These are phyloP conservation scores for Drosophila sordidula DNA, from an alignment of 2,888 invertebrate species.

Conservation along the genomic window DNA sequence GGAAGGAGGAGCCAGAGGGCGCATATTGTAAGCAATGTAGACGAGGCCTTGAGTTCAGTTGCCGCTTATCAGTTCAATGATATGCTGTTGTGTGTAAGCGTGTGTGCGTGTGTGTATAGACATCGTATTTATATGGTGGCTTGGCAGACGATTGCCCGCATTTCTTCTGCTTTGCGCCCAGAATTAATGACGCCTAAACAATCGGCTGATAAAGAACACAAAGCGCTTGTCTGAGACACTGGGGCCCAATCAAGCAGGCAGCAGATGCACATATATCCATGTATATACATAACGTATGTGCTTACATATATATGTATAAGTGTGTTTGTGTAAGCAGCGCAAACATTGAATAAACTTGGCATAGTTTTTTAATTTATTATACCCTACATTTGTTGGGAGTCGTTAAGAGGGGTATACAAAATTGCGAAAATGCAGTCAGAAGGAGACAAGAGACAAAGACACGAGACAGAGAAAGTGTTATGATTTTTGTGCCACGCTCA, in stretches of 20 bases:
- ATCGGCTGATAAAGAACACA: constrained; percentile 54
- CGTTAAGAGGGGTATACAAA: background rate
- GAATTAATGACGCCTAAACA: constrained; percentile 57
- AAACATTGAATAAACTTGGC: constrained; percentile 46
- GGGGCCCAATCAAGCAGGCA: constrained; percentile 19
- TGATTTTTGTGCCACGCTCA: no score
- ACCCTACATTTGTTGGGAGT: background rate
- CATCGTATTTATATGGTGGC: constrained; percentile 45
- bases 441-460: no score
- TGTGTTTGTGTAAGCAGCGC: constrained; percentile 13
- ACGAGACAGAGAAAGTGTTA: no score
- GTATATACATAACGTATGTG: constrained; percentile 1
- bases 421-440: background rate
- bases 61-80: constrained; percentile 71
- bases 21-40: constrained; percentile 10
- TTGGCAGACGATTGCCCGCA: constrained; percentile 47
- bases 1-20: background rate
- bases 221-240: constrained; percentile 7
- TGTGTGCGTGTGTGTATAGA: background rate
- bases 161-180: constrained; percentile 35
- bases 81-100: constrained; percentile 22
- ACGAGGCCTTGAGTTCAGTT: constrained; percentile 65
- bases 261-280: constrained; percentile 5
- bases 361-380: constrained; percentile 35
- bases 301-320: constrained; percentile 2